Evolutionary conservation across 2,797 vertebrate genomes (phyloP).

Genomic region (Yasuhikotakia modesta): DNA sequence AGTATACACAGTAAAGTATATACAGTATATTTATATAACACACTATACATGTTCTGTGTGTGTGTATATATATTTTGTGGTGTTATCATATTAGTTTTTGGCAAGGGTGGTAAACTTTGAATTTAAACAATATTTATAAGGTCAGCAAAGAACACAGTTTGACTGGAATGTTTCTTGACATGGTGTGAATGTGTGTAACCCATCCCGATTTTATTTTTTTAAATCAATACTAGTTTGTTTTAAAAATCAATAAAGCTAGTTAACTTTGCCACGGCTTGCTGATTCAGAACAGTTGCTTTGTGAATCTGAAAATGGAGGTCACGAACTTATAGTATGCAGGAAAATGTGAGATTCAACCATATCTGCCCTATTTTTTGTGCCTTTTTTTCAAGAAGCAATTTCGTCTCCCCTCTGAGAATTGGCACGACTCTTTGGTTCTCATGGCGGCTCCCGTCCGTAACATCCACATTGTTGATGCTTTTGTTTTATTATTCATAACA

Average conservation of each 20-base stretch:
- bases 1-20: no score
- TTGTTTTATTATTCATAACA: conserved; percentile 48
- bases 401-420: conserved; percentile 28
- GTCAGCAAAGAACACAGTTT: conserved; percentile 14
- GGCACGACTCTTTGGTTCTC: conserved; percentile 16
- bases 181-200: conserved; percentile 4
- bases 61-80: background rate
- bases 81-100: background rate
- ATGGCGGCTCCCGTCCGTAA: conserved; percentile 3
- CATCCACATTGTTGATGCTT: conserved; percentile 33
- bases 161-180: conserved; percentile 13
- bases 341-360: conserved; percentile 7
- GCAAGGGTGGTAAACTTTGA: background rate
- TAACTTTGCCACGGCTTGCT: conserved; percentile 31
- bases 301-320: conserved; percentile 48
- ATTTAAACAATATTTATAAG: conserved; percentile 30
- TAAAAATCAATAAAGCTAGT: conserved; percentile 54
- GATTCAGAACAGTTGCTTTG: conserved; percentile 15
- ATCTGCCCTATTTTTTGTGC: background rate
- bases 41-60: no score
- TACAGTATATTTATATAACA: no score
- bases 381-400: conserved; percentile 10
- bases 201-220: background rate
- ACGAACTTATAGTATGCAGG: conserved; percentile 23
- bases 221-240: conserved; percentile 40